These are phyloP conservation scores for Beris morrisii DNA, from an alignment of 2,888 invertebrate species.

Conservation along the genomic window DNA sequence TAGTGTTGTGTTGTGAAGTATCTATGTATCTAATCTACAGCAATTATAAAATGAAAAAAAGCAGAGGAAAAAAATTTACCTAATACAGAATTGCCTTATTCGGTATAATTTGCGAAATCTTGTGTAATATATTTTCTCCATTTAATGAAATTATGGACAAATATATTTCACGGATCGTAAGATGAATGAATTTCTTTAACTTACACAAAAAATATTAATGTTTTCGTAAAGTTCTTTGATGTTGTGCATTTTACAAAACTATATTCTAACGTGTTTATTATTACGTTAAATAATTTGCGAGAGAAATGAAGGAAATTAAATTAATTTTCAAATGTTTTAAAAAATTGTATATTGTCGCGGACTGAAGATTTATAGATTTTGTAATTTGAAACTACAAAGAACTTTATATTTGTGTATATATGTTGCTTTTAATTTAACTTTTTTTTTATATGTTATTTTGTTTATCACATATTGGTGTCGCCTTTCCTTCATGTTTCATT, in stretches of 20 bases:
- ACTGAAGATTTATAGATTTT: background rate
- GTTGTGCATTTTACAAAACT: constrained; percentile 1
- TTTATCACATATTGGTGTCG: background rate
- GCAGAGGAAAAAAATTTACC: constrained; percentile 45
- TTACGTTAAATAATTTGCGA: background rate
- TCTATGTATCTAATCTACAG: constrained; percentile 14
- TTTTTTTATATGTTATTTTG: background rate
- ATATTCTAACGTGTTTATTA: background rate
- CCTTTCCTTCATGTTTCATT: background rate
- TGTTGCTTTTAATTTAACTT: too few species aligned
- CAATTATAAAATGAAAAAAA: background rate
- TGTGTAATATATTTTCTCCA: background rate
- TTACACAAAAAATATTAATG: background rate
- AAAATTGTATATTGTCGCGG: background rate
- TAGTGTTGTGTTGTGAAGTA: constrained; percentile 23
- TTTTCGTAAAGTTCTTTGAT: constrained; percentile 8
- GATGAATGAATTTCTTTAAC: background rate
- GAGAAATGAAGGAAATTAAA: background rate
- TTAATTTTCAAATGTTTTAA: too few species aligned
- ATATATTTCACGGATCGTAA: background rate
- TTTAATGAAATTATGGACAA: background rate
- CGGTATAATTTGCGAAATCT: constrained; percentile 36
- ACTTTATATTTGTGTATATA: background rate
- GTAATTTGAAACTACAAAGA: background rate
- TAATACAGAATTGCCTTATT: constrained; percentile 53